phyloP scores from a whole-genome alignment of 2,113 vertebrate genomes.

The Turdus rufiventris region DNA sequence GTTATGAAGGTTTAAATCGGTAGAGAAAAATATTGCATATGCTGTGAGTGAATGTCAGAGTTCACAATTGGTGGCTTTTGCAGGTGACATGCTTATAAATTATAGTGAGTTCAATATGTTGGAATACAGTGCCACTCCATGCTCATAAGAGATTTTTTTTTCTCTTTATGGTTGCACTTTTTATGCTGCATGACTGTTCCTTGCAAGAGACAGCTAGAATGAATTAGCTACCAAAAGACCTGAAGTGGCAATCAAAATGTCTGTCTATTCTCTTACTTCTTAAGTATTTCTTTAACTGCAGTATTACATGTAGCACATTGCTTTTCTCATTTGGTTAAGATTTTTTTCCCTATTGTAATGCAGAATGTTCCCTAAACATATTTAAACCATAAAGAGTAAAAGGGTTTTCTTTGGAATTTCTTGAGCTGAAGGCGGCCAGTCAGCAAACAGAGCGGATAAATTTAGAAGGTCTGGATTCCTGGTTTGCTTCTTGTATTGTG shows the following conservation, averaged over 20 bases:
- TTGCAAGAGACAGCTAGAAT: not conserved
- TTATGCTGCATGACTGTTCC: not conserved
- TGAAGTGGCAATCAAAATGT: not conserved
- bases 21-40: not conserved
- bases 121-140: not conserved
- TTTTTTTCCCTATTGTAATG: not conserved
- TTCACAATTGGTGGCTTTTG: not conserved
- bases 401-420: not conserved
- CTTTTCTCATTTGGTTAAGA: not conserved
- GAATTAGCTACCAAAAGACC: not conserved
- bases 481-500: not conserved
- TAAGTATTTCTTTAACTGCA: not conserved
- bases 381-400: not conserved
- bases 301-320: not conserved
- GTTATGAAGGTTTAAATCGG: not conserved
- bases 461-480: not conserved
- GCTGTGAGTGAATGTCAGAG: not conserved
- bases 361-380: not conserved
- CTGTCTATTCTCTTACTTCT: not conserved
- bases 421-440: not conserved
- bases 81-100: not conserved
- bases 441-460: slow-evolving; percentile 5
- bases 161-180: not conserved
- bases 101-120: not conserved
- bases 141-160: not conserved